Evolutionary conservation across 2,113 vertebrate species (phyloP), one percentile per base, ranked within the genome.

Genomic region (Cercopithecus mona): DNA sequence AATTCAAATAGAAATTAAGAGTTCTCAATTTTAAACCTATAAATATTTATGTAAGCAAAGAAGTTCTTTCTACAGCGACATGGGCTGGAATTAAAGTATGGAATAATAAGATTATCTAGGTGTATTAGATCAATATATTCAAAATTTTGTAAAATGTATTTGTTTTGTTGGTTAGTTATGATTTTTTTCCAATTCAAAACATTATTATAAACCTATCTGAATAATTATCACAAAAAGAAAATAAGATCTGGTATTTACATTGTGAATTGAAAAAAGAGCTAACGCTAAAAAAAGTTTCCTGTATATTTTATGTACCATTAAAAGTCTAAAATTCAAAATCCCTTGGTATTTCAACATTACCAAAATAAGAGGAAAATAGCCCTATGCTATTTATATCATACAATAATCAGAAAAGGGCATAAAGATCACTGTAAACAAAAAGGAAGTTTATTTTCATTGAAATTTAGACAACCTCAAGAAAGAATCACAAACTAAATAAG

Each of bases 1-100:
- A 98, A 90, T 98, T 97, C 96, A 98, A 91, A 97, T 59, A 97
- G 90, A 98, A 96, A 98, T 97, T 98, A 96, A 98, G 55, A 98
- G 48, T 97, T 96, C 96, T 97, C 81, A 82, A 92, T 98, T 98
- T 95, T 96, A 98, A 98, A 94, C 72, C 90, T 6, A 75, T 38
- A 94, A 84, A 75, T 55, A n/a, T 89, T 88, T 89, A 83, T n/a
- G 52, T 40, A 92, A 92, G 32, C 61, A 94, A 97, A 78, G 2
- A 75, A 16, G 94, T 79, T 55, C 59, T 92, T 75, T 88, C 95
- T 96, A 78, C 0, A 93, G 14, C 35, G 96, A 83, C 0, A 79
- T 43, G 59, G 92, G 30, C 78, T 80, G n/a, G 38, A 61, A 95
- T 87, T 90, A 73, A 90, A 98, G 84, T 88, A 85, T 32, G 61